Conservation (phyloP, 2,888 invertebrate genomes). For the Ophioninae sp. region DNA sequence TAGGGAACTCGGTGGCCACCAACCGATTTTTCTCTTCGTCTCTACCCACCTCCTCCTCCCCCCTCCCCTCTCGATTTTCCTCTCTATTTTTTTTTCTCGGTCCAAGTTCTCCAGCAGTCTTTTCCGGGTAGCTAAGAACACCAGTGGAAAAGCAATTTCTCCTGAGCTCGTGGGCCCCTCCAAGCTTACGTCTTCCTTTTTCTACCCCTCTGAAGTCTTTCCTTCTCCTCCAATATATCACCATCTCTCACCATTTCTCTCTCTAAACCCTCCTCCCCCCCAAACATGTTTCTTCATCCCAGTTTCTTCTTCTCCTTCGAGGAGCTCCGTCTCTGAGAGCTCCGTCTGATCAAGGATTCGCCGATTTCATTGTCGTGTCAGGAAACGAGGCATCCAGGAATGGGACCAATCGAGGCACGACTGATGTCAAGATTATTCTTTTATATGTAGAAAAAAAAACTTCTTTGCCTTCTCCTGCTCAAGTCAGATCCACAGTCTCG, state of each 20-base stretch:
- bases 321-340: background rate
- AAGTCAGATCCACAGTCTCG: conserved; percentile 7
- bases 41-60: conserved; percentile 8
- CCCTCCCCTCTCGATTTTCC: background rate
- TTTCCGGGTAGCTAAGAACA: conserved; percentile 31
- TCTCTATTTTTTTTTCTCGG: conserved; percentile 12
- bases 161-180: conserved; percentile 47
- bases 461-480: conserved; percentile 19
- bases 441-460: background rate
- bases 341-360: conserved; percentile 69
- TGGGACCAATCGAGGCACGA: conserved; percentile 67
- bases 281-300: conserved; percentile 9
- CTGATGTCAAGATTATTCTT: conserved; percentile 66
- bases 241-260: conserved; percentile 28
- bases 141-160: conserved; percentile 71
- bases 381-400: conserved; percentile 71
- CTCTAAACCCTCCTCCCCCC: background rate
- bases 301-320: conserved; percentile 17
- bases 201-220: conserved; percentile 9
- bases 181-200: conserved; percentile 45
- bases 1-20: conserved; percentile 59
- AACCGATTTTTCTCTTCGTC: conserved; percentile 44
- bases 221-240: conserved; percentile 39
- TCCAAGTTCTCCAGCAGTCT: background rate
- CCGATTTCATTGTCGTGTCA: conserved; percentile 74